These are phyloP conservation scores for Prochilodus magdalenae DNA, from an alignment of 2,113 vertebrate species.

Conservation along the genomic window DNA sequence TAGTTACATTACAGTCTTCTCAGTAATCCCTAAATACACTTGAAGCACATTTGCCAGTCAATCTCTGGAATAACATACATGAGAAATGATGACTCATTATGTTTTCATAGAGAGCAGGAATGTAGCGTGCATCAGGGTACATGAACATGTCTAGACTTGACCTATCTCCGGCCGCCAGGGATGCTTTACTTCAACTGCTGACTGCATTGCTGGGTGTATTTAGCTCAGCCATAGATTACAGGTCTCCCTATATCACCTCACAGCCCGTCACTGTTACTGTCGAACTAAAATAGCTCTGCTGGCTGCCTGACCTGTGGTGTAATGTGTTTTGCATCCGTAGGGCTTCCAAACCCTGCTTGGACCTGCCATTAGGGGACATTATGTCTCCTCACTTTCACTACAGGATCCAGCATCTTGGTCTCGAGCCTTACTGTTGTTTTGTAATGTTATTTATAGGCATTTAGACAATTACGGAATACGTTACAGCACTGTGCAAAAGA, in stretches of 20 bases:
- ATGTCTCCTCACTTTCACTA: background rate
- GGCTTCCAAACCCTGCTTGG: background rate
- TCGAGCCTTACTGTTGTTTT: too few species aligned
- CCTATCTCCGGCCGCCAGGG: slow-evolving; percentile 5
- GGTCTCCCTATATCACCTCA: background rate
- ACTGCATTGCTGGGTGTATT: background rate
- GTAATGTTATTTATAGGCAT: too few species aligned
- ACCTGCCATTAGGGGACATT: background rate
- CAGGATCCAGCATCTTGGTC: too few species aligned
- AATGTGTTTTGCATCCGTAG: background rate
- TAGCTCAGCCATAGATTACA: background rate
- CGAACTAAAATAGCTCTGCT: background rate
- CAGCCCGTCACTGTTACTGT: background rate
- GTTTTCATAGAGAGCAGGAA: background rate
- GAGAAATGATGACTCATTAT: slow-evolving; percentile 15
- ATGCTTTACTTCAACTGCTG: slow-evolving; percentile 8
- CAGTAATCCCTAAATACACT: background rate
- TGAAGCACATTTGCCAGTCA: background rate
- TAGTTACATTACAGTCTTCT: background rate
- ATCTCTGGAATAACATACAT: background rate
- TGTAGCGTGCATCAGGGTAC: background rate
- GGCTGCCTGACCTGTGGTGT: background rate
- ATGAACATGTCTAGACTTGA: slow-evolving; percentile 31
- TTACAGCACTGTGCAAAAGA: too few species aligned
- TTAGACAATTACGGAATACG: too few species aligned